Percentiles rank a stretch among this genome's conserved stretches.
These are phyloP conservation scores for Grammomys dolichurus DNA, from an alignment of 2,113 vertebrate genomes.

Conservation along the genomic window DNA sequence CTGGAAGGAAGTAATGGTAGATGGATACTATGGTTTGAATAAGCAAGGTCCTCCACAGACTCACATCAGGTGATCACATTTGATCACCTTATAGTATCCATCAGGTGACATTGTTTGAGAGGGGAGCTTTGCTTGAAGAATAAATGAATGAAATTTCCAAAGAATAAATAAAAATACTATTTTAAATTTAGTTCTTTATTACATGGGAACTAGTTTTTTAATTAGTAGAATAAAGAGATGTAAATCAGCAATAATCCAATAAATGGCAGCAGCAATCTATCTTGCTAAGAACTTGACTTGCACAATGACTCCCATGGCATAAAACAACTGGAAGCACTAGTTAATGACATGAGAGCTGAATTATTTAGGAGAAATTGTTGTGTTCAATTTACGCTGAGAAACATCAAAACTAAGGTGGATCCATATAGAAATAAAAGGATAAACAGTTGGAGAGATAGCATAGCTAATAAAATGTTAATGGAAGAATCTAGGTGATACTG, in stretches of 20 bases:
- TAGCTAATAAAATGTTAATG: background rate
- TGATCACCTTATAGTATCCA: background rate
- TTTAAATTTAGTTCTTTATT: background rate
- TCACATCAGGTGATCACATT: background rate
- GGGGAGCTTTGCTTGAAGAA: background rate
- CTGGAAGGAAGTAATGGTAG: background rate
- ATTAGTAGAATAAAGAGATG: background rate
- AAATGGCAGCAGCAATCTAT: background rate
- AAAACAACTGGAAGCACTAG: background rate
- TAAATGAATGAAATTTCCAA: background rate
- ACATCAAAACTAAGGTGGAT: background rate
- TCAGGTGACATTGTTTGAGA: background rate
- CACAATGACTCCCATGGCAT: background rate
- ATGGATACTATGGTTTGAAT: background rate
- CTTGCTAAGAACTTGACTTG: background rate
- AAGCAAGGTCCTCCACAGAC: background rate
- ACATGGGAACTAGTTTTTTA: background rate
- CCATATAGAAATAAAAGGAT: background rate
- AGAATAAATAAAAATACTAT: background rate
- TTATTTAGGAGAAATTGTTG: background rate
- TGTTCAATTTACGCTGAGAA: background rate
- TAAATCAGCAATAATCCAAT: background rate
- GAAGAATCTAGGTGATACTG: background rate
- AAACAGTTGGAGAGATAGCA: background rate
- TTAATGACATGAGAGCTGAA: background rate